Conservation (phyloP, 1,140 invertebrate genomes). For the Heliothis virescens region DNA sequence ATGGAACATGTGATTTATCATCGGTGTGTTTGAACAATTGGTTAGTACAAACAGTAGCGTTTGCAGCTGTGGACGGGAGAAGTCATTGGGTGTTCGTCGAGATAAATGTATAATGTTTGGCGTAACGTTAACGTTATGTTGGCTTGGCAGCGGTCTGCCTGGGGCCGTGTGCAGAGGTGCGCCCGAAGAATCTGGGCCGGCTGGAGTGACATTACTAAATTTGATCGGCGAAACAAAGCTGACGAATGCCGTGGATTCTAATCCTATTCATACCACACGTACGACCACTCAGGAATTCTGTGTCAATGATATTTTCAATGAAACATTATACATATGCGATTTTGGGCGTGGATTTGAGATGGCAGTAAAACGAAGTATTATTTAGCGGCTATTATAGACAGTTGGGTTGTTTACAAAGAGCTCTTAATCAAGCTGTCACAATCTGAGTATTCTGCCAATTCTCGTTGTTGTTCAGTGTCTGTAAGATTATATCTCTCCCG, state of each 20-base stretch:
- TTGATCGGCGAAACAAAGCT: constrained; percentile 80
- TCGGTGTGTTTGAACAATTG: constrained; percentile 23
- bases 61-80: constrained; percentile 71
- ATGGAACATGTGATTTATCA: constrained; percentile 1
- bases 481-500: constrained; percentile 43
- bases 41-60: constrained; percentile 49
- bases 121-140: constrained; percentile 71
- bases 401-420: constrained; percentile 29
- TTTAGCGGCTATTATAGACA: constrained; percentile 1
- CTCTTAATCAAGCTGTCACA: constrained; percentile 29
- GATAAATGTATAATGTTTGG: constrained; percentile 78
- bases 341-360: constrained; percentile 14
- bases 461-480: constrained; percentile 25
- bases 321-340: constrained; percentile 26
- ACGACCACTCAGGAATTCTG: constrained; percentile 41
- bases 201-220: constrained; percentile 85
- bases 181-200: constrained; percentile 80
- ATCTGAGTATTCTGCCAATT: constrained; percentile 38
- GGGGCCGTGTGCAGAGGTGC: constrained; percentile 81
- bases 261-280: constrained; percentile 55
- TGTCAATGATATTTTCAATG: constrained; percentile 51
- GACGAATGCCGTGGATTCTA: constrained; percentile 72
- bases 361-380: constrained; percentile 21
- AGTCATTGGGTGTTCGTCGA: constrained; percentile 70
- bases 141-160: constrained; percentile 75